Percentiles rank a stretch among this genome's conserved stretches.
These are phyloP conservation scores for Caenorhabditis plicata DNA, from an alignment of 2,888 invertebrate species.

Conservation along the genomic window DNA sequence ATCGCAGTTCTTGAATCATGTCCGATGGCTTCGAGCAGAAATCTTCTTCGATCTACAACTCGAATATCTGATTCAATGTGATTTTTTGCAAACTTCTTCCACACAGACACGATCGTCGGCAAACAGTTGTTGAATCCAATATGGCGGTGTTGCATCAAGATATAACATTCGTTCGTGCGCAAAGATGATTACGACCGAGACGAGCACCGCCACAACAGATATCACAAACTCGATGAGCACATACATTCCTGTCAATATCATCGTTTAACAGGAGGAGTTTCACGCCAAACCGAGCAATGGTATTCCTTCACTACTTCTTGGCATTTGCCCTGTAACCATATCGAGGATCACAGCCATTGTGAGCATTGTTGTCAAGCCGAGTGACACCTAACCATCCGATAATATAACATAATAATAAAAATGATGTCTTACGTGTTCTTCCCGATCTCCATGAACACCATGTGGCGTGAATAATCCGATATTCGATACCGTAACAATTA, in stretches of 20 bases:
- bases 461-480: slow-evolving; percentile 53
- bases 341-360: slow-evolving; percentile 55
- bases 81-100: slow-evolving; percentile 7
- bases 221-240: slow-evolving; percentile 47
- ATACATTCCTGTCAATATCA: slow-evolving; percentile 37
- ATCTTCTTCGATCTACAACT: slow-evolving; percentile 42
- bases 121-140: slow-evolving; percentile 37
- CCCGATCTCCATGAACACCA: slow-evolving; percentile 48
- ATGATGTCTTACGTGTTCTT: slow-evolving; percentile 38
- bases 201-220: slow-evolving; percentile 42
- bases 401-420: too few species aligned
- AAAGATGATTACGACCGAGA: slow-evolving; percentile 48
- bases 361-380: slow-evolving; percentile 52
- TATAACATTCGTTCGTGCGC: slow-evolving; percentile 46
- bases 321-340: slow-evolving; percentile 52
- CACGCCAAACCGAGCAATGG: slow-evolving; percentile 30
- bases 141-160: slow-evolving; percentile 36
- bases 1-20: slow-evolving; percentile 42
- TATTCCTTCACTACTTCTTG: slow-evolving; percentile 48
- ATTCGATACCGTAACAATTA: slow-evolving; percentile 50
- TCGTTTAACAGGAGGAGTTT: background rate
- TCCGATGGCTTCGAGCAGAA: slow-evolving; percentile 39
- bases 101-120: slow-evolving; percentile 13
- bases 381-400: slow-evolving; percentile 26
- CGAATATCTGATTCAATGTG: background rate